These are phyloP conservation scores for Agrochola litura DNA, from an alignment of 2,888 invertebrate genomes.

Conservation along the genomic window DNA sequence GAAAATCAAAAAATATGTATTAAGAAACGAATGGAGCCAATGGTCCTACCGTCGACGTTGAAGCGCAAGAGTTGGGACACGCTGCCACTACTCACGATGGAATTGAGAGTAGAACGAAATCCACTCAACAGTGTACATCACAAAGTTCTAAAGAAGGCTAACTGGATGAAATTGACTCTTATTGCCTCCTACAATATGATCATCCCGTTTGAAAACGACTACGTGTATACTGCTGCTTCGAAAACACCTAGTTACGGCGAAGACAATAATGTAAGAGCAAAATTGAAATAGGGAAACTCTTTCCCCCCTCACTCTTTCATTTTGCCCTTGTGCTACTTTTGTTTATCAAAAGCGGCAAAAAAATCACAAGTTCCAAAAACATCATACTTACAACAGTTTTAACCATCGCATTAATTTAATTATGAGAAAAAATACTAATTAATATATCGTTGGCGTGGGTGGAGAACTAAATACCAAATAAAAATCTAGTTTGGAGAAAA, in stretches of 20 bases:
- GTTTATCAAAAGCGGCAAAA: not conserved
- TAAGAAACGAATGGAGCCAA: constrained; percentile 81
- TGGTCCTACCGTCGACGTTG: constrained; percentile 69
- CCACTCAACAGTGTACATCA: constrained; percentile 75
- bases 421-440: not conserved
- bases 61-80: constrained; percentile 83
- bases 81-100: constrained; percentile 80
- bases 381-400: not conserved
- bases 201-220: constrained; percentile 71
- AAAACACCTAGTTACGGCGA: constrained; percentile 75
- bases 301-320: not conserved
- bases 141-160: constrained; percentile 74
- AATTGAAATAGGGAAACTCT: not conserved
- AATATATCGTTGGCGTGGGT: not conserved
- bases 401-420: not conserved
- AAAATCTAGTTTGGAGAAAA: too few species aligned
- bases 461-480: too few species aligned
- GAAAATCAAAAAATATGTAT: constrained; percentile 75
- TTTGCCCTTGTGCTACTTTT: not conserved
- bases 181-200: constrained; percentile 81
- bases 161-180: constrained; percentile 81
- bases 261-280: constrained; percentile 73
- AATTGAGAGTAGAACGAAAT: constrained; percentile 73
- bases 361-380: not conserved
- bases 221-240: constrained; percentile 77